Conservation (phyloP, 1,140 invertebrate species). For the Euschistus heros region DNA sequence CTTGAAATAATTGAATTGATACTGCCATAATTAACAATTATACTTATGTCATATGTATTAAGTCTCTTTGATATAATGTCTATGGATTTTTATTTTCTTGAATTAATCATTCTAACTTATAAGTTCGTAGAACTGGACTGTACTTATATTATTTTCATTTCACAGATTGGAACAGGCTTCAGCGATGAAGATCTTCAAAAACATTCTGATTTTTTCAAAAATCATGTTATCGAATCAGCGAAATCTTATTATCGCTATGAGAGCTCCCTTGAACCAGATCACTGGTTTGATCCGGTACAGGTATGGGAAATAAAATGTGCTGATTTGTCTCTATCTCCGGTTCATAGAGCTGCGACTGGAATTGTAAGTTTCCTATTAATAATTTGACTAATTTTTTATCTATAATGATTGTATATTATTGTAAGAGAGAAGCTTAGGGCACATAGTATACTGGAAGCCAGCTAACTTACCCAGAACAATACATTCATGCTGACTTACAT, state of each 20-base stretch:
- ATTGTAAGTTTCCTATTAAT: constrained; percentile 46
- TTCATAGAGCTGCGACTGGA: constrained; percentile 81
- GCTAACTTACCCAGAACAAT: no score
- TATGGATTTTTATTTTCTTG: no score
- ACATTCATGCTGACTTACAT: no score
- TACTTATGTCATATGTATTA: no score
- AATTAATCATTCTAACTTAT: no score
- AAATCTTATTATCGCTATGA: constrained; percentile 84
- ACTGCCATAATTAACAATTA: no score
- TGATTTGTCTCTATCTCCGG: constrained; percentile 92
- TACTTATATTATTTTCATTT: constrained; percentile 21
- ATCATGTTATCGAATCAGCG: constrained; percentile 59
- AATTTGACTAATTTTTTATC: no score
- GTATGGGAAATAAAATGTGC: constrained; percentile 99
- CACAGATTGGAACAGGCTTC: constrained; percentile 93
- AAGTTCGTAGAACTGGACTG: no score
- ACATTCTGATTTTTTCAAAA: constrained; percentile 67
- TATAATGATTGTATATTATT: background rate
- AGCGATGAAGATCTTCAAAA: constrained; percentile 78
- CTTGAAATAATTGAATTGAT: no score
- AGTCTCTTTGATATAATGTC: no score
- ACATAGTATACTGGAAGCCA: background rate
- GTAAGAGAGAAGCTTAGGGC: background rate
- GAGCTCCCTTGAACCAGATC: constrained; percentile 67
- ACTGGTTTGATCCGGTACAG: constrained; percentile 86